Percentiles rank a stretch among this genome's conserved stretches.
phyloP scores from a whole-genome alignment of 2,888 invertebrate species.

The Molorchus minor region DNA sequence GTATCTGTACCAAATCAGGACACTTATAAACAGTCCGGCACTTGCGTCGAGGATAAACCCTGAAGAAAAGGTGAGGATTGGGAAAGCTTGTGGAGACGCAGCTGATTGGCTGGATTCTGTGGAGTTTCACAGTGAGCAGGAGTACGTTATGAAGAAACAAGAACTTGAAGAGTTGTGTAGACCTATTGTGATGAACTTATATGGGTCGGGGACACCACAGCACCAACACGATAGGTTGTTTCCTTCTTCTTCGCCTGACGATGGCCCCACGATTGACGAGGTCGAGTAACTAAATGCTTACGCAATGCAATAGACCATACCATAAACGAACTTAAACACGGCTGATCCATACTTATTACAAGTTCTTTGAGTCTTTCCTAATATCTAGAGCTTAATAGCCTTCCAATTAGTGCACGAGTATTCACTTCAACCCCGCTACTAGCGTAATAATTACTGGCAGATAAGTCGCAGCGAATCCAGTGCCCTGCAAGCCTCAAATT shows the following conservation, averaged over 20 bases:
- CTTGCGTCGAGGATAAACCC: slow-evolving; percentile 68
- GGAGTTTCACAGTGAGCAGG: slow-evolving; percentile 69
- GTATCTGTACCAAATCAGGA: slow-evolving; percentile 52
- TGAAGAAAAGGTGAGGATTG: slow-evolving; percentile 60
- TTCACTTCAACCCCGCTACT: slow-evolving; percentile 5
- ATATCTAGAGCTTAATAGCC: slow-evolving; percentile 3
- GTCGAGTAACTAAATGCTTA: slow-evolving; percentile 45
- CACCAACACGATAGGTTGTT: slow-evolving; percentile 42
- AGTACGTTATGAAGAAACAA: slow-evolving; percentile 68
- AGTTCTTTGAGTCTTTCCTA: not conserved
- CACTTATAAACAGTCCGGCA: slow-evolving; percentile 48
- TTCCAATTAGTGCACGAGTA: slow-evolving; percentile 10
- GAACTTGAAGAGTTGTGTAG: slow-evolving; percentile 69
- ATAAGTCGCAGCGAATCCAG: slow-evolving; percentile 18
- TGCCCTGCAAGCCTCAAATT: slow-evolving; percentile 20
- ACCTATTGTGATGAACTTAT: slow-evolving; percentile 64
- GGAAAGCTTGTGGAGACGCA: slow-evolving; percentile 66
- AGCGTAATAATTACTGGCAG: slow-evolving; percentile 21
- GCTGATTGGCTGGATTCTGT: slow-evolving; percentile 73
- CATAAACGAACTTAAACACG: not conserved
- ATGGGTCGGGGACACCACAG: slow-evolving; percentile 35
- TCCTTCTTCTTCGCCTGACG: slow-evolving; percentile 34
- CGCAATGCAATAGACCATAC: not conserved
- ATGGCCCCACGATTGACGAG: slow-evolving; percentile 53
- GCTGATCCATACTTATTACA: not conserved